These are phyloP conservation scores for Kryptolebias marmoratus DNA, from an alignment of 2,113 vertebrate genomes.

Conservation along the genomic window DNA sequence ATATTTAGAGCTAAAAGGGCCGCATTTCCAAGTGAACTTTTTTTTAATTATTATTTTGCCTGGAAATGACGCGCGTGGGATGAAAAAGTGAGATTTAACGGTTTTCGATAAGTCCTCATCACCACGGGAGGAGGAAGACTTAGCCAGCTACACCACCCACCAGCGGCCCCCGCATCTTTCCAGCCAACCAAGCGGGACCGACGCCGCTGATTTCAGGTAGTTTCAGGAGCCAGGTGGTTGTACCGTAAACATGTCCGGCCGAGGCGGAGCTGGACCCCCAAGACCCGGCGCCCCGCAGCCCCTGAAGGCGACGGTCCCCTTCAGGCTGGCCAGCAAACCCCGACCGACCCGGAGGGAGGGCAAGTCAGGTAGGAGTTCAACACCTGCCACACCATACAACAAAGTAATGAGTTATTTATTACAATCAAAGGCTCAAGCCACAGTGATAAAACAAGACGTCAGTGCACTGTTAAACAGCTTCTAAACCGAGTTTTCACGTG, in stretches of 20 bases:
- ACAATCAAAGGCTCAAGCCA: no score
- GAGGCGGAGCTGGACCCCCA: constrained; percentile 56
- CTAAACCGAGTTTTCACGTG: no score
- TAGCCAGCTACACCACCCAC: constrained; percentile 38
- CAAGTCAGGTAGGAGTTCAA: constrained; percentile 75
- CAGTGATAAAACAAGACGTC: no score
- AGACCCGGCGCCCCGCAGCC: constrained; percentile 78
- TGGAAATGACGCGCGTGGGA: background rate
- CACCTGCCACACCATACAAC: constrained; percentile 24
- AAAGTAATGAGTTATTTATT: background rate
- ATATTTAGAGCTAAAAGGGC: constrained; percentile 5
- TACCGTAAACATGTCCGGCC: constrained; percentile 66
- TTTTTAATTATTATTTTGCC: background rate
- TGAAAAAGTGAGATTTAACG: constrained; percentile 42
- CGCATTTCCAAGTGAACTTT: background rate
- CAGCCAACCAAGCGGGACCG: constrained; percentile 16
- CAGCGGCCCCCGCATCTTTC: constrained; percentile 45
- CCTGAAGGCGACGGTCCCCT: constrained; percentile 86
- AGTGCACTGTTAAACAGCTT: no score
- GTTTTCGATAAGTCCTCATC: constrained; percentile 49
- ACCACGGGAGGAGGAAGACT: constrained; percentile 49
- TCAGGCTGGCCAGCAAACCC: constrained; percentile 82
- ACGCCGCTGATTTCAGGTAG: background rate
- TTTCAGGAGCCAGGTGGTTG: constrained; percentile 1
- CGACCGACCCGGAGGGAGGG: constrained; percentile 69